Percentiles rank a stretch among this genome's conserved stretches.
Conservation (phyloP, 1,140 invertebrate species). For the Cherax destructor region DNA sequence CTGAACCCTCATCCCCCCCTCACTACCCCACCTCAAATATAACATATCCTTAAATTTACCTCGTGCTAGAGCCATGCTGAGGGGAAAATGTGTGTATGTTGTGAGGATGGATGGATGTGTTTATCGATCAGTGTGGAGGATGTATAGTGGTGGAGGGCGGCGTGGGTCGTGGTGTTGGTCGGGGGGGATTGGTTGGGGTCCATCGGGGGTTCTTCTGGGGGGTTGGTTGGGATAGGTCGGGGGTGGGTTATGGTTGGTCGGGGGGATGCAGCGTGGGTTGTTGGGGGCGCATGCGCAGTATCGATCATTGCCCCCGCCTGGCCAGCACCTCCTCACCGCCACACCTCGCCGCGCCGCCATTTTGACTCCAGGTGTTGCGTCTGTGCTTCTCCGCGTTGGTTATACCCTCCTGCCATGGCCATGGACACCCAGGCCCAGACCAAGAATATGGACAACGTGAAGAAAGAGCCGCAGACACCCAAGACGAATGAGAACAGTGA, state of each 20-base stretch:
- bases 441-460: constrained; percentile 60
- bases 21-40: too few relatives aligned
- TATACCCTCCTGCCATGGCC: constrained; percentile 37
- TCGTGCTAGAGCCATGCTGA: too few relatives aligned
- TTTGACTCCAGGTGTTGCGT: constrained; percentile 53
- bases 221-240: too few relatives aligned
- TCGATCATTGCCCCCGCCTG: constrained; percentile 33
- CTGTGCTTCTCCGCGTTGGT: background rate
- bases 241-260: background rate
- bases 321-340: background rate
- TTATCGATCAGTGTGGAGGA: too few relatives aligned
- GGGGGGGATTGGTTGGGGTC: too few relatives aligned
- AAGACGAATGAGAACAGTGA: constrained; percentile 65
- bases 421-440: constrained; percentile 63
- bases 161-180: too few relatives aligned
- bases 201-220: too few relatives aligned
- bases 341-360: constrained; percentile 27
- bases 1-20: too few relatives aligned
- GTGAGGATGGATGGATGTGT: too few relatives aligned
- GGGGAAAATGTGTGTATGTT: too few relatives aligned
- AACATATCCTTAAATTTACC: too few relatives aligned
- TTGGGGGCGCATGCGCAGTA: constrained; percentile 40
- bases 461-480: constrained; percentile 62
- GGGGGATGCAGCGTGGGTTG: constrained; percentile 1
- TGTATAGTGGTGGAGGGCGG: too few relatives aligned